Percentiles rank a stretch among this genome's conserved stretches.
These are phyloP conservation scores for Drosophila peninsularis DNA, from an alignment of 2,888 invertebrate species.

Conservation along the genomic window DNA sequence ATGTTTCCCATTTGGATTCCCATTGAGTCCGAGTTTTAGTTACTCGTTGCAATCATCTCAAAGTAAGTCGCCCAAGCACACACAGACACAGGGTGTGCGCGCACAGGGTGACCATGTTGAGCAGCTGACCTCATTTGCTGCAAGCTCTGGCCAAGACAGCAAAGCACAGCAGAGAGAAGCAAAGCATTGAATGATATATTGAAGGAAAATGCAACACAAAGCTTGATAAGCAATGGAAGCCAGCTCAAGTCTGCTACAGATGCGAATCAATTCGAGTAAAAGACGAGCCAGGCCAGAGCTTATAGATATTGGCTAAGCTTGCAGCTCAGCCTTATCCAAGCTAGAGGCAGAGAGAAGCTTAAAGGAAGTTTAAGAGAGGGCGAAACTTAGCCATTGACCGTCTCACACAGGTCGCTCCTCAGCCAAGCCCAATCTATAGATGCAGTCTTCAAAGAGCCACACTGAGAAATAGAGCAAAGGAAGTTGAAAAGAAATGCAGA, in stretches of 20 bases:
- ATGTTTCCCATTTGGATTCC: constrained; percentile 46
- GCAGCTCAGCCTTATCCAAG: not conserved
- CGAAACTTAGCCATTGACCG: no score
- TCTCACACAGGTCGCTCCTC: no score
- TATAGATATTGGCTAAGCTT: no score
- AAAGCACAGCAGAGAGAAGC: not conserved
- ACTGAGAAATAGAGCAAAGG: no score
- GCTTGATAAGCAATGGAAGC: not conserved
- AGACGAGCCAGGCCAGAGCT: not conserved
- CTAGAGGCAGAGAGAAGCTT: not conserved
- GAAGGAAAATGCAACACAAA: not conserved
- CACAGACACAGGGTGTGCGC: constrained; percentile 7
- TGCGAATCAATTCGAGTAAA: not conserved
- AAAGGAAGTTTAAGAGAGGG: not conserved
- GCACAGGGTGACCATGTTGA: constrained; percentile 12
- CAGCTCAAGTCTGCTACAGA: not conserved
- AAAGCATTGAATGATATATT: not conserved
- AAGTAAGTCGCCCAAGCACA: not conserved
- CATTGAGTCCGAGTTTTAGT: constrained; percentile 36
- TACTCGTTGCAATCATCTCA: constrained; percentile 19
- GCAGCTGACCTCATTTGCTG: not conserved
- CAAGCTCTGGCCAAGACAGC: no score
- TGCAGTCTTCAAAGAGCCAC: no score
- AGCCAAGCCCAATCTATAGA: no score
- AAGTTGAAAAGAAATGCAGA: no score